Evolutionary conservation across 2,888 invertebrate genomes (phyloP).

Genomic region (Eremobia ochroleuca): DNA sequence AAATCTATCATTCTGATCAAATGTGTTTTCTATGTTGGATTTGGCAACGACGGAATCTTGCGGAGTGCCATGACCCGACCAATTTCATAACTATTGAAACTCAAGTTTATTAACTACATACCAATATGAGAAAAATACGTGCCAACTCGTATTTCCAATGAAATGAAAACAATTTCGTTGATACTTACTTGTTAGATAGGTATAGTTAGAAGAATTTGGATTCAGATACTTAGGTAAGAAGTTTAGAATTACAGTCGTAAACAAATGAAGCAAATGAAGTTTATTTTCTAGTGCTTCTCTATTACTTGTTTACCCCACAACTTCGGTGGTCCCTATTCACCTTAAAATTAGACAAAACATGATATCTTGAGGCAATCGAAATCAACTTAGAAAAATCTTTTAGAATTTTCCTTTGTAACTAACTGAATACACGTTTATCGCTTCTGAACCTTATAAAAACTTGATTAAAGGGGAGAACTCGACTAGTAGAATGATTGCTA

Average conservation of each 20-base stretch:
- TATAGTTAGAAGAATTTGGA: not conserved
- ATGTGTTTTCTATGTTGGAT: not conserved
- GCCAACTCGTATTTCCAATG: conserved; percentile 15
- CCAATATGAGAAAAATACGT: not conserved
- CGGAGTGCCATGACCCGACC: not conserved
- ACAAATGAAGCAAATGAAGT: not conserved
- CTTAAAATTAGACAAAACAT: not conserved
- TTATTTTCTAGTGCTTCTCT: not conserved
- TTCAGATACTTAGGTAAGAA: not conserved
- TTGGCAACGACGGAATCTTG: not conserved
- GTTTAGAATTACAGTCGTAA: not conserved
- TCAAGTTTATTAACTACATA: not conserved
- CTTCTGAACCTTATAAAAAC: not conserved
- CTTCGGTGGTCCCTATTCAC: not conserved
- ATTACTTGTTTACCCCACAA: not conserved
- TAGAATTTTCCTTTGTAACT: not conserved
- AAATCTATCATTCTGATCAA: not conserved
- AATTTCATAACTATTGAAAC: not conserved
- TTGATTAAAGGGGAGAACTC: conserved; percentile 16
- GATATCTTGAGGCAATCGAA: not conserved
- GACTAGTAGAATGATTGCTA: conserved; percentile 5
- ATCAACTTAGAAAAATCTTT: not conserved
- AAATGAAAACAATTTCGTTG: conserved; percentile 20
- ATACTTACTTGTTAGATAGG: not conserved
- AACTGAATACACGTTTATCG: not conserved